Base-by-base conservation (phyloP, 2,888 invertebrate species). In the Prenolepis imparis region DNA sequence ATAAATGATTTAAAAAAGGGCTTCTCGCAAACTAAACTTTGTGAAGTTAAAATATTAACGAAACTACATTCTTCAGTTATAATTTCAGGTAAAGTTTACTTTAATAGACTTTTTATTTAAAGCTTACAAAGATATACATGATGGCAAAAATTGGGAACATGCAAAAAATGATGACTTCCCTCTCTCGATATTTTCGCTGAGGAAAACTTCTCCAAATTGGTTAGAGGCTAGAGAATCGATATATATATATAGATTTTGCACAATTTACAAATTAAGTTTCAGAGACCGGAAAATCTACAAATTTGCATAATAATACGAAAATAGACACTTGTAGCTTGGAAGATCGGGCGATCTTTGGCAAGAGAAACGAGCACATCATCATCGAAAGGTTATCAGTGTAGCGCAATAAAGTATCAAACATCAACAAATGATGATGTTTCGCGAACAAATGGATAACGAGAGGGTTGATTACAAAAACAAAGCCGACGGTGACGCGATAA, bases 401-500 rank as follows among this genome's bases (percentile, higher is more conserved):
- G 12, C 21, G 63, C 52, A 73, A 86, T 81, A 78, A 75, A 75
- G 39, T 55, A 28, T 44, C 3, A 28, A 1, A 28, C 8, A 21
- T n/a, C 74, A 72, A 87, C 70, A 67, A 67, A 68, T 21, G 64
- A 64, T 67, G 83, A 64, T 72, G 83, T 59, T 36, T 59, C 72
- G 82, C 48, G 63, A 74, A 74, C 72, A 78, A 83, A 88, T 85
- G 85, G 89, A 90, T 15, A 74, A 24, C 59, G 78, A 73, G 52
- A 88, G 83, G 70, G 73, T 83, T 28, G 87, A 81, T 86, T 67
- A 88, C 67, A 83, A 87, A 80, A 28, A 72, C 61, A 88, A 85
- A 86, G 84, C 85, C 66, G 85, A 88, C 84, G 84, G 83, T 72
- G 83, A 81, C 44, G 72, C 82, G 64, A 90, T 87, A 66, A 88